phyloP scores from a whole-genome alignment of 1,140 invertebrate species.

The Aphelenchoides besseyi region DNA sequence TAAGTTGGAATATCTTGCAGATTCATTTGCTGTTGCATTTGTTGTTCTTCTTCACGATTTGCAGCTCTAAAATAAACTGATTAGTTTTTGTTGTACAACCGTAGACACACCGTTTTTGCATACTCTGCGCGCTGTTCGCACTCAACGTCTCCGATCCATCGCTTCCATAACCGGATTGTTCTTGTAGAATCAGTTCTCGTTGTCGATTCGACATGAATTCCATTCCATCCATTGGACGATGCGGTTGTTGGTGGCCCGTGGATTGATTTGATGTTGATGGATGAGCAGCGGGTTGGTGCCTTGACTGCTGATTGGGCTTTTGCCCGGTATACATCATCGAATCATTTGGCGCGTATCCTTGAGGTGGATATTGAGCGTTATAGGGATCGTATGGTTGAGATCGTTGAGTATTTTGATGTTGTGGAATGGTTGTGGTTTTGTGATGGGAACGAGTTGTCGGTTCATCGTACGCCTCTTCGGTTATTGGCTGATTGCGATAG shows the following conservation, averaged over 20 bases:
- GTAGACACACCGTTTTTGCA: conserved; percentile 45
- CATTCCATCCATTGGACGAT: conserved; percentile 18
- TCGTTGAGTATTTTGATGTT: not conserved
- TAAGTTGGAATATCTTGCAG: conserved; percentile 25
- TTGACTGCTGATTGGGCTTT: not conserved
- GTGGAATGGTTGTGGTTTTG: not conserved
- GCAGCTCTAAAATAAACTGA: not conserved
- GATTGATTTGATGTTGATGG: not conserved
- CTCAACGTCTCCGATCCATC: conserved; percentile 59
- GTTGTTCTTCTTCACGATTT: conserved; percentile 13
- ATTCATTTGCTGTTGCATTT: conserved; percentile 24
- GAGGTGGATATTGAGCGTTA: not conserved
- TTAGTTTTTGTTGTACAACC: not conserved
- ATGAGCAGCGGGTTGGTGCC: not conserved
- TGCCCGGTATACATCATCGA: not conserved
- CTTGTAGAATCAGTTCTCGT: conserved; percentile 37
- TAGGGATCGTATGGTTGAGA: not conserved
- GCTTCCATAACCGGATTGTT: conserved; percentile 56
- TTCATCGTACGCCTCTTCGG: conserved; percentile 16
- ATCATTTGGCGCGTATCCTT: conserved; percentile 10
- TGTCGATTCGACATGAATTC: conserved; percentile 9
- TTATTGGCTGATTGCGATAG: conserved; percentile 22
- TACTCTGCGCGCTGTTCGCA: conserved; percentile 55
- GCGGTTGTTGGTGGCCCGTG: not conserved
- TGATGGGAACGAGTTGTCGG: not conserved